Conservation (phyloP, 1,140 invertebrate genomes). For the Bombus breviceps region DNA sequence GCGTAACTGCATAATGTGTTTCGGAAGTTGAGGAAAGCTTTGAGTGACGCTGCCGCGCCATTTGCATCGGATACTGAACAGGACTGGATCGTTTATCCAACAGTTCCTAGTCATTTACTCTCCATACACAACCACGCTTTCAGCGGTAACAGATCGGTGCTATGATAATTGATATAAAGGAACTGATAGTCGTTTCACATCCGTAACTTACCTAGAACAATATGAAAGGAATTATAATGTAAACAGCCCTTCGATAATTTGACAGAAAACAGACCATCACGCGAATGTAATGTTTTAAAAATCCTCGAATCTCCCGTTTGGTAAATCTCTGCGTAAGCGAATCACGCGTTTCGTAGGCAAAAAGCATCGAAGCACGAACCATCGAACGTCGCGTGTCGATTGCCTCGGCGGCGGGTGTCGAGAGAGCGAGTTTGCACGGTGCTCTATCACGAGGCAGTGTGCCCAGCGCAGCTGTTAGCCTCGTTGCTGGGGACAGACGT, state of each 20-base stretch:
- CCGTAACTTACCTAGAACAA: not conserved
- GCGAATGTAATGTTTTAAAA: no score
- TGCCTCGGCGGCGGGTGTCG: not conserved
- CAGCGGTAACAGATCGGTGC: not conserved
- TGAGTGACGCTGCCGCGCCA: not conserved
- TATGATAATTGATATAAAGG: not conserved
- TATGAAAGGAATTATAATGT: not conserved
- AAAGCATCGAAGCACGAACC: no score
- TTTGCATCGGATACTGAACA: not conserved
- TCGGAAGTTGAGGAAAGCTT: constrained; percentile 6
- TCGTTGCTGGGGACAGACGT: constrained; percentile 59
- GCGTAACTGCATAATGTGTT: not conserved
- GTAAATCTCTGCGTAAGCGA: no score
- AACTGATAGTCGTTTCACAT: not conserved
- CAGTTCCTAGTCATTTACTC: not conserved
- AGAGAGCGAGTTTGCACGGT: constrained; percentile 30
- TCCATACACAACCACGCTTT: no score
- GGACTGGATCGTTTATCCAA: not conserved
- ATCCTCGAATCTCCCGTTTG: no score
- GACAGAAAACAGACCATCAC: no score
- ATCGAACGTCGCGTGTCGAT: not conserved
- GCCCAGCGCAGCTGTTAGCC: constrained; percentile 72
- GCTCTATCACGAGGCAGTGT: constrained; percentile 45
- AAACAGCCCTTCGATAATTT: no score
- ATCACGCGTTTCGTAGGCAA: no score